Conservation (phyloP, 2,113 vertebrate genomes). For the Ciconia maguari region DNA sequence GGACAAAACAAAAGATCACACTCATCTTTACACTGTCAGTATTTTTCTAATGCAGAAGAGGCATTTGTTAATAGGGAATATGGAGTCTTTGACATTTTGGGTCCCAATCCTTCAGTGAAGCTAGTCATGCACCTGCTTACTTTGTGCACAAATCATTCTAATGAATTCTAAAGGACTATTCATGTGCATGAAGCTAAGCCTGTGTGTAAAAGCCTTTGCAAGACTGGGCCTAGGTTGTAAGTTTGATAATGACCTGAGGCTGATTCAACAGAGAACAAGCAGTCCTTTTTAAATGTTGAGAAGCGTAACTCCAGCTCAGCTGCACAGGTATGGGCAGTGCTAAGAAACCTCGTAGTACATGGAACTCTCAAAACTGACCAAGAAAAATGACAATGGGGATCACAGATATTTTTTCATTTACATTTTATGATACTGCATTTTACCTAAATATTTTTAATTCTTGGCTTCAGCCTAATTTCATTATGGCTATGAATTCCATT, state of each 20-base stretch:
- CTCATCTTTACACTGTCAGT: slow-evolving; percentile 16
- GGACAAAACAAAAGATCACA: slow-evolving; percentile 1
- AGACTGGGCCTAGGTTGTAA: slow-evolving; percentile 44
- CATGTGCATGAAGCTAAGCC: slow-evolving; percentile 62
- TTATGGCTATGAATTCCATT: not conserved
- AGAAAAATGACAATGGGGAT: not conserved
- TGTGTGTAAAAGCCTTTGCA: slow-evolving; percentile 62
- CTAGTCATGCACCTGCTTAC: slow-evolving; percentile 59
- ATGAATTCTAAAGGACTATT: slow-evolving; percentile 66
- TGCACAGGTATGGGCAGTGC: slow-evolving; percentile 8
- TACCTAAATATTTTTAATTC: not conserved
- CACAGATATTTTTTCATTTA: not conserved
- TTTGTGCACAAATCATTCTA: slow-evolving; percentile 57
- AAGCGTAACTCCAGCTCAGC: not conserved
- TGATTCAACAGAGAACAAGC: slow-evolving; percentile 42
- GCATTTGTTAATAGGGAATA: slow-evolving; percentile 39
- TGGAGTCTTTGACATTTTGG: slow-evolving; percentile 50
- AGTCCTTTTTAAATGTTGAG: not conserved
- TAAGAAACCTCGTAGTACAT: not conserved
- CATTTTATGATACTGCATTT: not conserved
- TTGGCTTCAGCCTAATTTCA: not conserved
- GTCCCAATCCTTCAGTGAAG: slow-evolving; percentile 40
- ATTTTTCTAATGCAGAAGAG: slow-evolving; percentile 36
- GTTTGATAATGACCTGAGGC: slow-evolving; percentile 50
- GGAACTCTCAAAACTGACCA: not conserved